Conservation (phyloP, 1,140 invertebrate genomes). For the Liolophura sinensis region DNA sequence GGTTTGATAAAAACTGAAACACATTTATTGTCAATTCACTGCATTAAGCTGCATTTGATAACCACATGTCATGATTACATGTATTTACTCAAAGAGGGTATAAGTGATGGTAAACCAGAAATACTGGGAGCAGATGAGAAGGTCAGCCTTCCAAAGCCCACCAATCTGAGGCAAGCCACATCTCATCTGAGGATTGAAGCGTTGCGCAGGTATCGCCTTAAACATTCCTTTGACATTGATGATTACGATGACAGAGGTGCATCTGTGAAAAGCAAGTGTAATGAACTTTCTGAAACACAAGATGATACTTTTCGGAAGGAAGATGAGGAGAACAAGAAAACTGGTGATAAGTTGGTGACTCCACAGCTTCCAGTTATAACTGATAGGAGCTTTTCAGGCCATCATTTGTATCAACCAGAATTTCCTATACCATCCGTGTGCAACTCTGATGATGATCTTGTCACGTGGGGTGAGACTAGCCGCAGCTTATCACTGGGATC, state of each 20-base stretch:
- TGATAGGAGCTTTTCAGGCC: too few relatives aligned
- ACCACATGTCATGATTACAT: background rate
- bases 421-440: too few relatives aligned
- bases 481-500: too few relatives aligned
- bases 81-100: background rate
- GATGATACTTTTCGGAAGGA: background rate
- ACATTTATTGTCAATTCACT: too few relatives aligned
- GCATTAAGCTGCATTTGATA: background rate
- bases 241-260: background rate
- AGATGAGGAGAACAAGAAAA: background rate
- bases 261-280: background rate
- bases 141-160: slow-evolving; percentile 13
- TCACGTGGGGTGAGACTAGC: too few relatives aligned
- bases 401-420: too few relatives aligned
- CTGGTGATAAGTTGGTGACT: background rate
- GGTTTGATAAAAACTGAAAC: too few relatives aligned
- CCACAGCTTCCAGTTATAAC: too few relatives aligned
- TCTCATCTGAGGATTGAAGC: slow-evolving; percentile 31
- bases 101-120: background rate
- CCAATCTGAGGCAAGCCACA: slow-evolving; percentile 27
- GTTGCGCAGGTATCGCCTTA: slow-evolving; percentile 23
- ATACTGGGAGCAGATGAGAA: slow-evolving; percentile 8
- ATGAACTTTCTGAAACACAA: background rate
- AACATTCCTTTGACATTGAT: slow-evolving; percentile 11
- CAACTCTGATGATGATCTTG: too few relatives aligned